Base-by-base conservation (phyloP, 2,797 vertebrate species). In the Threskiornis aethiopicus region DNA sequence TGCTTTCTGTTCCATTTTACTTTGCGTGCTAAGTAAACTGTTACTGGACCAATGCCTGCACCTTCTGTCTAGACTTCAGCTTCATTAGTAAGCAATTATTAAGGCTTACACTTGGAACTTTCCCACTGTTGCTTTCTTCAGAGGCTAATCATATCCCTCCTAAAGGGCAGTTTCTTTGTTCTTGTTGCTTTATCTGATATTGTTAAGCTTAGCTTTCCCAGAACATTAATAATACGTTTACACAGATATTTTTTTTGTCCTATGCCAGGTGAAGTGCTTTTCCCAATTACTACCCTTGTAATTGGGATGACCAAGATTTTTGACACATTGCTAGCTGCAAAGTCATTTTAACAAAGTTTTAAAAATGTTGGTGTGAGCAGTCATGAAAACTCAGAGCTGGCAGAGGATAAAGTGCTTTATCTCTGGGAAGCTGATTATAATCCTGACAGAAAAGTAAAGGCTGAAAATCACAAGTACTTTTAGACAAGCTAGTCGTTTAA, bases 31-130 rank as follows among this genome's bases (percentile, higher is more conserved):
- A 37, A 77, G 31, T 76, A 71, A 84, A 71, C 77, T 76, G 54
- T 89, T 94, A 47, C 81, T 93, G 89, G 87, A 94, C 21, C n/a
- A 52, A 37, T 87, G 76, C 83, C 85, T 91, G 55, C 47, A 78
- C 67, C 54, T 85, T 92, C 39, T 75, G 84, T 96, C 87, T 94
- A 93, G 92, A 93, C 89, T 93, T 91, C 71, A 89, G 77, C 55
- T 95, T 87, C 77, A 83, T 96, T 89, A 93, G 24, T 41, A 67
- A 10, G 6, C 41, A 82, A 80, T 92, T 94, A 94, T 86, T 92
- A 93, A 89, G 57, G 49, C 49, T 92, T 93, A 44, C 14, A 5
- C 52, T 88, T 89, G 64, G 59, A 89, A 88, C 72, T 87, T 96
- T 91, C 44, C 75, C 65, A 72, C 65, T 25, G 12, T 29, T 77